phyloP scores from a whole-genome alignment of 2,888 invertebrate species.

The Cotesia congregata region DNA sequence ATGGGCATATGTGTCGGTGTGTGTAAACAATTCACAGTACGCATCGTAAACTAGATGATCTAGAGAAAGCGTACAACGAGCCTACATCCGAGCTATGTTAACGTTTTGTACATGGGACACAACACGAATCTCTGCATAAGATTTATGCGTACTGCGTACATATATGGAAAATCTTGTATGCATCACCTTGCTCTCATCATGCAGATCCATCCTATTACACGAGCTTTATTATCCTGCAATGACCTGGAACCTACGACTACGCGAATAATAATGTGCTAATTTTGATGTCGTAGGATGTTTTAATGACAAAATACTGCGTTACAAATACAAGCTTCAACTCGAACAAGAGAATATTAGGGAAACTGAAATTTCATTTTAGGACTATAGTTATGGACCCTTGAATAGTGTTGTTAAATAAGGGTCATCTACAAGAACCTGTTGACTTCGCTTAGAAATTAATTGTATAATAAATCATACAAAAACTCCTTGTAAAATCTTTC shows the following conservation, averaged over 20 bases:
- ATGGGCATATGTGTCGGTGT: background rate
- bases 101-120: conserved; percentile 18
- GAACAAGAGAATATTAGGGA: no score
- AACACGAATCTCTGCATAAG: conserved; percentile 17
- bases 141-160: conserved; percentile 26
- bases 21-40: conserved; percentile 8
- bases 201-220: conserved; percentile 26
- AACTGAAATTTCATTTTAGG: no score
- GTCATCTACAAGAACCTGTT: no score
- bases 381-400: no score
- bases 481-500: no score
- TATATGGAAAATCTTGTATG: conserved; percentile 20
- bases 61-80: background rate
- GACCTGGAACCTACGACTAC: background rate
- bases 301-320: background rate
- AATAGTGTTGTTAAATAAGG: no score
- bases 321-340: background rate
- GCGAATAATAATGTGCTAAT: background rate
- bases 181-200: conserved; percentile 14
- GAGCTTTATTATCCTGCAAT: conserved; percentile 24
- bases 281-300: background rate
- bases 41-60: background rate
- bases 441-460: no score
- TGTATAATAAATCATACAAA: no score
- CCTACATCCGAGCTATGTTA: conserved; percentile 1